Evolutionary conservation across 1,140 invertebrate genomes (phyloP), one percentile per base, ranked within the genome.

Genomic region (Maconellicoccus hirsutus): DNA sequence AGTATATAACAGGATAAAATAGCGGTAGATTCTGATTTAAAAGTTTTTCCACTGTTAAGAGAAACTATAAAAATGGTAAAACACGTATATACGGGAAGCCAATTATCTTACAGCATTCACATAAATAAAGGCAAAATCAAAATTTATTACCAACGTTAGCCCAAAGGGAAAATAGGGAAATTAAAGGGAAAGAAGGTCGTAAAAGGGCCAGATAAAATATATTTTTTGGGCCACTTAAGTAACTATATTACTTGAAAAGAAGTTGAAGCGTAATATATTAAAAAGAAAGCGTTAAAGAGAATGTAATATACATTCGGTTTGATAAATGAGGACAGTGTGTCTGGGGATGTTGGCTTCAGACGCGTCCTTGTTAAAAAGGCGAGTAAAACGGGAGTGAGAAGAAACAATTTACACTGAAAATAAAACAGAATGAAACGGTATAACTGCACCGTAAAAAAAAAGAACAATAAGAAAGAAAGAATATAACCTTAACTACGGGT

Each of bases 161-260:
- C 61, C 61, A 26, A 66, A 25, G 61, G 61, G 61, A 66, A 66
- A 66, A 66, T 66, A 66, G 61, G 61, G 61, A 66, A 66, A 66
- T 66, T 66, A 66, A 66, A 66, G 61, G 61, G 61, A 66, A 66
- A 66, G 25, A 66, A 52, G 25, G 61, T 66, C 61, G 61, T 66
- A 66, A 66, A 66, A 66, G 61, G 61, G 61, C 25, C 61, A 66
- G 21, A 66, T 66, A 66, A 66, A 66, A 66, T 66, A 66, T 26
- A 66, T 26, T 66, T 66, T 66, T 66, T 66, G 61, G 61, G 61
- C 61, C 61, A 66, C 61, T 66, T 66, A 66, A 66, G 61, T 66
- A 66, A 66, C 61, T 66, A 66, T 66, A 66, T 66, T 66, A 66
- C 61, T 66, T 66, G 61, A 66, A 66, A 66, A 66, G 61, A 66